phyloP scores from a whole-genome alignment of 2,113 vertebrate genomes.

The Psephotus haematonotus region DNA sequence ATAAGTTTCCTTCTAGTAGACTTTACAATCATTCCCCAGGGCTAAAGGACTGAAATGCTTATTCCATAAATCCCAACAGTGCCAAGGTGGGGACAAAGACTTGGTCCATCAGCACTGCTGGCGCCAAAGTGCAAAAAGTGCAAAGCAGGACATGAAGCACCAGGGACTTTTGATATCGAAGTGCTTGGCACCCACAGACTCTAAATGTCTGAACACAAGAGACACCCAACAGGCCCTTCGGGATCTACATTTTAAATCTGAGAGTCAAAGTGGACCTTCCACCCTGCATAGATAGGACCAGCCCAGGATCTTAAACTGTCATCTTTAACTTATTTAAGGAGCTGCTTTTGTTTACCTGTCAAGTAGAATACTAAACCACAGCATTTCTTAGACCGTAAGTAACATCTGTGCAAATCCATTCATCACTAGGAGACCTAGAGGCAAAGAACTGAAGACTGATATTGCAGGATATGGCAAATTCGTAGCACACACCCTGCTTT shows the following conservation, averaged over 20 bases:
- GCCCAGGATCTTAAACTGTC: not conserved
- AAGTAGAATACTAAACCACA: not conserved
- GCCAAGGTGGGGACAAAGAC: not conserved
- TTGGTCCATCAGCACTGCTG: not conserved
- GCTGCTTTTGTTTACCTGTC: not conserved
- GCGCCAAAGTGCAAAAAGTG: not conserved
- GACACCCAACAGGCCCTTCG: not conserved
- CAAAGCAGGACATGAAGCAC: not conserved
- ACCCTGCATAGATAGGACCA: not conserved
- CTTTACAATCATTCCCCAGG: not conserved
- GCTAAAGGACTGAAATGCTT: not conserved
- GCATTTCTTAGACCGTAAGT: not conserved
- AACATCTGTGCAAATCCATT: not conserved
- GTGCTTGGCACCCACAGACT: not conserved
- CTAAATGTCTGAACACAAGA: not conserved
- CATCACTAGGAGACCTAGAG: not conserved
- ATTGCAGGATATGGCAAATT: not conserved
- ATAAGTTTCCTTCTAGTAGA: not conserved
- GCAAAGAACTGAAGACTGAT: not conserved
- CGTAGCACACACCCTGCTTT: accelerated
- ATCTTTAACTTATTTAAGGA: not conserved
- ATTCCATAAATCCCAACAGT: not conserved
- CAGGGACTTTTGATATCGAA: not conserved
- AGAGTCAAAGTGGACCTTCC: not conserved
- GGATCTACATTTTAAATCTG: not conserved